A percentile compares a stretch with the other conserved stretches of the same genome.
Evolutionary conservation across 1,140 invertebrate species (phyloP).

Genomic region (Heliconius congener): DNA sequence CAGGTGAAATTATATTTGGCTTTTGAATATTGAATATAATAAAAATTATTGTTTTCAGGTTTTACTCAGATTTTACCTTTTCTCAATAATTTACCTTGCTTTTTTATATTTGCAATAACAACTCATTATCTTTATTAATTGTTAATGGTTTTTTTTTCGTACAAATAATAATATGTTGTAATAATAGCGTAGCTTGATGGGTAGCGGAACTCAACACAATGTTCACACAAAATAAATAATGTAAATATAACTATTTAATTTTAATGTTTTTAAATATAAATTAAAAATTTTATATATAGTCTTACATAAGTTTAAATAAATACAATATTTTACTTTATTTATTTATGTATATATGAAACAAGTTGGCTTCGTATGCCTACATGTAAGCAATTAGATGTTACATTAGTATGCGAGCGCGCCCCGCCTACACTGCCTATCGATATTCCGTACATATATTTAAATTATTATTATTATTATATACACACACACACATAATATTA

Average conservation of each 20-base stretch:
- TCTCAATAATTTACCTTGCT: neutral
- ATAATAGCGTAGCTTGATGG: too few species aligned
- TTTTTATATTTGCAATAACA: neutral
- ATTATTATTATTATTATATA: slow-evolving; percentile 47
- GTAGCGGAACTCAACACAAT: too few species aligned
- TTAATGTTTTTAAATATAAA: too few species aligned
- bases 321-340: neutral
- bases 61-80: neutral
- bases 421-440: slow-evolving; percentile 68
- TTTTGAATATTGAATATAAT: neutral
- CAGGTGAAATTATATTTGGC: neutral
- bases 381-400: slow-evolving; percentile 34
- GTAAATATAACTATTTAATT: too few species aligned
- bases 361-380: slow-evolving; percentile 27
- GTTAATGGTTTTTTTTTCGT: too few species aligned
- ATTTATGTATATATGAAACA: neutral
- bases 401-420: slow-evolving; percentile 66
- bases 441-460: slow-evolving; percentile 73
- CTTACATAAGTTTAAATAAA: neutral
- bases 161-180: too few species aligned
- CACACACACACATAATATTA: slow-evolving; percentile 56
- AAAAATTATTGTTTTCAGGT: neutral
- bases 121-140: neutral
- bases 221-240: too few species aligned
- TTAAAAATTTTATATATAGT: neutral